Conservation (phyloP, 2,888 invertebrate species). For the Sphinx pinastri region DNA sequence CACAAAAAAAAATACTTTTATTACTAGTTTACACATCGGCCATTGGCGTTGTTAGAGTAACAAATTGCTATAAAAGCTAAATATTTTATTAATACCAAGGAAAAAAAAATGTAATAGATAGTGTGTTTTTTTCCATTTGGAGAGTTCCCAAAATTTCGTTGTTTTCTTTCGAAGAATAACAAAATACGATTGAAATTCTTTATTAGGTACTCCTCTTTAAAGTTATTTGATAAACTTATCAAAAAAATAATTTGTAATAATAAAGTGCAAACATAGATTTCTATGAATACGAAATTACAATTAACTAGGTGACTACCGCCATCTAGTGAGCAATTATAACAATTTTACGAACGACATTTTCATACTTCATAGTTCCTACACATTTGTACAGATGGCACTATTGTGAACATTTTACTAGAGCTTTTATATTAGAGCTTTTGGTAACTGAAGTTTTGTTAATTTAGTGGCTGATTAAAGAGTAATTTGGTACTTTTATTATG, state of each 20-base stretch:
- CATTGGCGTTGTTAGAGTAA: no score
- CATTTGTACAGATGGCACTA: constrained; percentile 39
- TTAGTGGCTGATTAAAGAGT: background rate
- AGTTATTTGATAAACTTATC: background rate
- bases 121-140: no score
- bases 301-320: constrained; percentile 29
- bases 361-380: constrained; percentile 23
- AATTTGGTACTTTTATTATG: no score
- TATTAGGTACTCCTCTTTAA: no score
- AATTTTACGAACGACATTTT: background rate
- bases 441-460: background rate
- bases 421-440: background rate
- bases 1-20: no score
- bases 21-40: no score
- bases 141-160: no score
- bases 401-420: background rate
- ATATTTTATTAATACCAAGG: no score
- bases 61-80: no score
- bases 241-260: background rate
- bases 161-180: no score
- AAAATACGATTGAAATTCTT: no score
- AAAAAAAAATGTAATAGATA: no score
- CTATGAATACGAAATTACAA: constrained; percentile 33
- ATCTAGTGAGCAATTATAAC: constrained; percentile 35
- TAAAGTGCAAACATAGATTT: background rate